Evolutionary conservation across 2,113 vertebrate genomes (phyloP).

Genomic region (Nettapus auritus): DNA sequence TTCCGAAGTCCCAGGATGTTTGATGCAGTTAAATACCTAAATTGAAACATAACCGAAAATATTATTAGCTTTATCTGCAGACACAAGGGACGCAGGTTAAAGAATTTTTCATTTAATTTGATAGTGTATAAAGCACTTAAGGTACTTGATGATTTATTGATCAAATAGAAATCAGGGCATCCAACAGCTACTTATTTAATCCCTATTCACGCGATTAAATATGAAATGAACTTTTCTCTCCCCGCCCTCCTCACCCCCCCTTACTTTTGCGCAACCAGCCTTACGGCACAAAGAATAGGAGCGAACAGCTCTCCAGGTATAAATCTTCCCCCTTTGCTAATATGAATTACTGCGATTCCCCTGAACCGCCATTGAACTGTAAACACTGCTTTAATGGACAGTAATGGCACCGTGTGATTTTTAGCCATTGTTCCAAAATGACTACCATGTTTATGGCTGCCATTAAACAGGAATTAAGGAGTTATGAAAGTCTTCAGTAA

Average conservation of each 20-base stretch:
- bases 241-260: not conserved
- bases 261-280: conserved; percentile 51
- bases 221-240: conserved; percentile 59
- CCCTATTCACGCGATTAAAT: conserved; percentile 73
- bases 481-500: conserved; percentile 81
- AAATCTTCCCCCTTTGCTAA: conserved; percentile 73
- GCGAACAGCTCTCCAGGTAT: conserved; percentile 50
- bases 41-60: conserved; percentile 76
- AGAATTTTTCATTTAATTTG: conserved; percentile 84
- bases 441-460: conserved; percentile 79
- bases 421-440: conserved; percentile 83
- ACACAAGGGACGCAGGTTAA: conserved; percentile 78
- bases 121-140: conserved; percentile 81
- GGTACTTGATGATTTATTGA: conserved; percentile 84
- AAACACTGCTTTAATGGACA: conserved; percentile 84
- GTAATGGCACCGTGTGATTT: conserved; percentile 81
- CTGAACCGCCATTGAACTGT: conserved; percentile 80
- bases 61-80: conserved; percentile 75
- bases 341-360: conserved; percentile 71
- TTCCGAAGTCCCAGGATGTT: conserved; percentile 30
- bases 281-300: conserved; percentile 41
- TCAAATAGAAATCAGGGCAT: conserved; percentile 80
- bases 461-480: conserved; percentile 83
- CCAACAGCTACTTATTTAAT: conserved; percentile 80
- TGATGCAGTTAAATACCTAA: conserved; percentile 65